Evolutionary conservation across 2,888 invertebrate genomes (phyloP).

Genomic region (Tetramorium bicarinatum): DNA sequence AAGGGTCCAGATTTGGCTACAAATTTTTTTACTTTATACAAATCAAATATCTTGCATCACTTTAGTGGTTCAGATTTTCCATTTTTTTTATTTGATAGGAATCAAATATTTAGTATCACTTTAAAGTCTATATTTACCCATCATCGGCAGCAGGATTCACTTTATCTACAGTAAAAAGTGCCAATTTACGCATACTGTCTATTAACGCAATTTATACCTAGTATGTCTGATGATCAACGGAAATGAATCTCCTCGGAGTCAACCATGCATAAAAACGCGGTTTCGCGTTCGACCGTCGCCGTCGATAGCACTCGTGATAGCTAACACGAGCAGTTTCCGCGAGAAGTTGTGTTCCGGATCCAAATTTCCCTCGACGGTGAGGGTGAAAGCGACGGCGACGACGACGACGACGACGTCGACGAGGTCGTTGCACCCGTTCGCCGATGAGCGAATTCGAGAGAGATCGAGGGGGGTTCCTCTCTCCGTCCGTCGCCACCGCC

Average conservation of each 20-base stretch:
- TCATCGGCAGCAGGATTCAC: neutral
- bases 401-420: constrained; percentile 50
- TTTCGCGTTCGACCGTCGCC: neutral
- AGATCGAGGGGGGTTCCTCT: constrained; percentile 72
- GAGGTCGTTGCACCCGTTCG: constrained; percentile 64
- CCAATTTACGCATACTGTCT: neutral
- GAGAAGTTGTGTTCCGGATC: constrained; percentile 60
- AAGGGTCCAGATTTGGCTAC: neutral
- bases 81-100: neutral
- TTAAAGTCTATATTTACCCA: neutral
- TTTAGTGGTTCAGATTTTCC: neutral
- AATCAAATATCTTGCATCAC: neutral
- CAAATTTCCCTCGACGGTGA: constrained; percentile 70
- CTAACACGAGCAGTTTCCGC: neutral
- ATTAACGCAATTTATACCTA: neutral
- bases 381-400: constrained; percentile 48
- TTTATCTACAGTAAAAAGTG: neutral
- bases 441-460: constrained; percentile 75
- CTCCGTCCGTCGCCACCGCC: constrained; percentile 47
- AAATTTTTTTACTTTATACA: neutral
- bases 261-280: neutral
- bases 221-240: neutral
- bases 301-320: constrained; percentile 59
- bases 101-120: neutral
- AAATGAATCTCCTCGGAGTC: neutral